These are phyloP conservation scores for Phyllotreta cruciferae DNA, from an alignment of 2,888 invertebrate species.

Conservation along the genomic window DNA sequence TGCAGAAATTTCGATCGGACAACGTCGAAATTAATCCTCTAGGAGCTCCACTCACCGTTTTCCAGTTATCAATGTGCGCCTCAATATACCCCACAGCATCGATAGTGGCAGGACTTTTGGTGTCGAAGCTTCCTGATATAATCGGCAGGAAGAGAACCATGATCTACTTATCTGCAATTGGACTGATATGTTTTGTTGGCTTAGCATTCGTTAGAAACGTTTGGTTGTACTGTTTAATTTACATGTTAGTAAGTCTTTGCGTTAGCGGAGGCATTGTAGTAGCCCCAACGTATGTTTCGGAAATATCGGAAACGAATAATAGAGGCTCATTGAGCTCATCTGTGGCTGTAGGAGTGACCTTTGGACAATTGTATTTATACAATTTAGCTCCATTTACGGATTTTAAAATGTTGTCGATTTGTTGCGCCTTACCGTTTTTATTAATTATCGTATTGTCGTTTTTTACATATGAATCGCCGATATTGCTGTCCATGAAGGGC, in stretches of 20 bases:
- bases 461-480: conserved; percentile 40
- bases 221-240: conserved; percentile 60
- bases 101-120: conserved; percentile 30
- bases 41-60: conserved; percentile 41
- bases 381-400: conserved; percentile 36
- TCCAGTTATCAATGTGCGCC: conserved; percentile 13
- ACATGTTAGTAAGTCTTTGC: not conserved
- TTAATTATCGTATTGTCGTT: conserved; percentile 24
- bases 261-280: conserved; percentile 51
- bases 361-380: conserved; percentile 36
- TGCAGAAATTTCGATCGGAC: conserved; percentile 35
- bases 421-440: conserved; percentile 29
- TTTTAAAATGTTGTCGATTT: conserved; percentile 31
- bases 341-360: conserved; percentile 25
- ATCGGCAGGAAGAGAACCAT: conserved; percentile 72
- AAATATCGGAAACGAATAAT: conserved; percentile 80
- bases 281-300: conserved; percentile 84
- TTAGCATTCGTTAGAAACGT: conserved; percentile 33
- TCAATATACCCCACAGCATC: conserved; percentile 28
- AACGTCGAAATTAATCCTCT: conserved; percentile 50
- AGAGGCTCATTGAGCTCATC: conserved; percentile 73
- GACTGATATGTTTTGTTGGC: conserved; percentile 60
- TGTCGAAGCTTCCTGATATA: conserved; percentile 31
- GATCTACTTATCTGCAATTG: conserved; percentile 68
- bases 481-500: conserved; percentile 29